Base-by-base conservation (phyloP, 2,113 vertebrate species). In the Bufo gargarizans region DNA sequence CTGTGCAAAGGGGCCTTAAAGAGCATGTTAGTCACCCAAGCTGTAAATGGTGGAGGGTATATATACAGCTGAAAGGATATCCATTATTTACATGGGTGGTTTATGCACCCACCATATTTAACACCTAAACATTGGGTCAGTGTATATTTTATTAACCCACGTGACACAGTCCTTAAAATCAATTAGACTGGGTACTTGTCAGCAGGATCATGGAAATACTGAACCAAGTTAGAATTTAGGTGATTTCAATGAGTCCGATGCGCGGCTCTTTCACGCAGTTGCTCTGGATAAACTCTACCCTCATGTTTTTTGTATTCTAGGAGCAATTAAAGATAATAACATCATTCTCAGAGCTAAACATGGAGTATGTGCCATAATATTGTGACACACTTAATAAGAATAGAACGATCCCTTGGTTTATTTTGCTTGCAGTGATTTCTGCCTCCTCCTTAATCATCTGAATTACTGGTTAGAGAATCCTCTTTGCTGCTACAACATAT, bases 311-410 rank as follows among this genome's bases (percentile, higher is more conserved):
- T 59, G n/a, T 67, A 89, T 55, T 65, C 9, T 77, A 56, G 53
- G 16, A 19, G 87, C 59, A 84, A 89, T 89, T 89, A 84, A 59
- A 84, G 59, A 67, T 78, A 89, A 89, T 89, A 69, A 81, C 82
- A 53, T 55, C n/a, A 10, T 56, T 84, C 59, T 76, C 12, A n/a
- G 14, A 77, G 61, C 71, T 77, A 77, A 84, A 65, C 59, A 67
- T 10, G 19, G 92, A 92, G 88, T 92, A 91, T 90, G 91, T 0
- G 0, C 33, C 79, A 92, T 91, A 90, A 92, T 92, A 90, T 92
- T 91, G 91, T 91, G 94, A 93, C 84, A 90, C 93, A 92, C 93
- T 92, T 88, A 91, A 93, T 89, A 86, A 89, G 89, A 93, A 91
- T 80, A 92, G 82, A 91, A 91, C 47, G 91, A 92, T 89, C 88